Conservation (phyloP, 2,797 vertebrate genomes). For the Picus viridis region DNA sequence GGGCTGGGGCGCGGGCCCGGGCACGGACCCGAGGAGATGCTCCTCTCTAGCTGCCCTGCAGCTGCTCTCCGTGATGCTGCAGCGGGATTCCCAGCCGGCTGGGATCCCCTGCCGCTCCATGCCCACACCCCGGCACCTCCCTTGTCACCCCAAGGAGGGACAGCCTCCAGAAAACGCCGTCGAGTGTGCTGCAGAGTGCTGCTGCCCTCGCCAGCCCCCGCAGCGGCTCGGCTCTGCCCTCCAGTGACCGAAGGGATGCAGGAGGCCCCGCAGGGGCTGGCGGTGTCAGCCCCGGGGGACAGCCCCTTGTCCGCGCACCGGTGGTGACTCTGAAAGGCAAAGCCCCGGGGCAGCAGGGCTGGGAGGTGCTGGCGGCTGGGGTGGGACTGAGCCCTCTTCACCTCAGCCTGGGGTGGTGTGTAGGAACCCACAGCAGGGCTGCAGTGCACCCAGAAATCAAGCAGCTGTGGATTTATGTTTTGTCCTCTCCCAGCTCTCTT, state of each 20-base stretch:
- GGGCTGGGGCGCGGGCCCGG: accelerated
- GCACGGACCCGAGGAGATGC: accelerated
- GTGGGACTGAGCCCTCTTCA: neutral
- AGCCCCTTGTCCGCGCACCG: too few species aligned
- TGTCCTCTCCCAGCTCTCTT: neutral
- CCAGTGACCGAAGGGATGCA: neutral
- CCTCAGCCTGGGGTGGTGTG: neutral
- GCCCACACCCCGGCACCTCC: accelerated
- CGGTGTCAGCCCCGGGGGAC: neutral
- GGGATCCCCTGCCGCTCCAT: neutral
- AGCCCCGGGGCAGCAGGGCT: accelerated
- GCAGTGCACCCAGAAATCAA: neutral
- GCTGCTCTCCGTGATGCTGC: too few species aligned
- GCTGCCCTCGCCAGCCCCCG: neutral
- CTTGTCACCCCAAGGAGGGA: neutral
- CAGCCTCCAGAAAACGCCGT: accelerated
- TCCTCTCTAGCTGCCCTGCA: neutral
- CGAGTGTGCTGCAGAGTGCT: accelerated
- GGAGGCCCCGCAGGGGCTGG: neutral
- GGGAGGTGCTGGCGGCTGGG: neutral
- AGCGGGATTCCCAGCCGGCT: neutral
- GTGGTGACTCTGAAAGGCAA: neutral
- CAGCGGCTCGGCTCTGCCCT: neutral
- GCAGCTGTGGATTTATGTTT: neutral
- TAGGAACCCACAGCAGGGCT: accelerated